A percentile compares a stretch with the other conserved stretches of the same genome.
phyloP scores from a whole-genome alignment of 1,140 invertebrate genomes.

The Lucilia sericata region DNA sequence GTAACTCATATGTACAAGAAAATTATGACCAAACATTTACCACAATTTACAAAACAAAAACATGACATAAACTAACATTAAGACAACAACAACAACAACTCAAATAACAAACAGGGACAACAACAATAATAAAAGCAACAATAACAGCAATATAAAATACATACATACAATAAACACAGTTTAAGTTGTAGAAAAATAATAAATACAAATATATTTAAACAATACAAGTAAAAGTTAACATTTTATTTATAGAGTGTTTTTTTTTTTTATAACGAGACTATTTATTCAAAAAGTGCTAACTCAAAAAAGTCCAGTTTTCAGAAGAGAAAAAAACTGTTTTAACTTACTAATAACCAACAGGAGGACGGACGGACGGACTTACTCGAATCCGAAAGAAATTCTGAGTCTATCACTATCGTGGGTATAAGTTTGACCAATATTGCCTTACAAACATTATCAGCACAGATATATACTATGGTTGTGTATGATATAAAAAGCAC shows the following conservation, averaged over 20 bases:
- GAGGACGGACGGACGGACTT: no score
- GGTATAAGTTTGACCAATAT: no score
- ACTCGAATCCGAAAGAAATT: no score
- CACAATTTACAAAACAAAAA: constrained; percentile 32
- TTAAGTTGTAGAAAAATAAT: no score
- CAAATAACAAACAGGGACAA: background rate
- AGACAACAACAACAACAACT: background rate
- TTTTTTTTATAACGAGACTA: background rate
- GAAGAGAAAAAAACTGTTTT: no score
- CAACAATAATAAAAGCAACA: background rate
- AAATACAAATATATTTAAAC: background rate
- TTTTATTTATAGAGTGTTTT: background rate
- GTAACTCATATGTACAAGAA: background rate
- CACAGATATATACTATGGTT: no score
- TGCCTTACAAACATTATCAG: no score
- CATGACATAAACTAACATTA: constrained; percentile 23
- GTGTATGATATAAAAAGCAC: no score
- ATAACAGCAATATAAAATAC: background rate
- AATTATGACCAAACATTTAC: constrained; percentile 37
- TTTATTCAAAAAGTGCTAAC: no score
- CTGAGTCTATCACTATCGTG: no score
- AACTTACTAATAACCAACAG: no score
- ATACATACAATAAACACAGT: background rate
- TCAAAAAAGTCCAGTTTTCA: no score
- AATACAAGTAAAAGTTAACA: background rate